These are phyloP conservation scores for Pelmatolapia mariae DNA, from an alignment of 2,113 vertebrate genomes.

Conservation along the genomic window DNA sequence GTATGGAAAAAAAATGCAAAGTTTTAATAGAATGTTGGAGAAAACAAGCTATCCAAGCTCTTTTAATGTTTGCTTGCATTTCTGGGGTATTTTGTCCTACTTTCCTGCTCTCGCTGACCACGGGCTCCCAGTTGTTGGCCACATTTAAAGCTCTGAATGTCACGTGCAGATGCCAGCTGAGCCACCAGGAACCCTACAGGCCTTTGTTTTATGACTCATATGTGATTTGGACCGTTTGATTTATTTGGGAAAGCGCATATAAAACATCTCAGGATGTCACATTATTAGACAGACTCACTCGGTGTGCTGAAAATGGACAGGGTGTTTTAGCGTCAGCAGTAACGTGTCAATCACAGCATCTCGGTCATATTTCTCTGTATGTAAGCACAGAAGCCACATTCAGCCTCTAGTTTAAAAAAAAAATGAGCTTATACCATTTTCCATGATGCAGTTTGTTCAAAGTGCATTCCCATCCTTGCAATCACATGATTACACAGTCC, in stretches of 20 bases:
- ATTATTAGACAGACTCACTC: not conserved
- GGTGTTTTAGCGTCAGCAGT: not conserved
- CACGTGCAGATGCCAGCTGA: conserved; percentile 33
- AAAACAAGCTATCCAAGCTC: not conserved
- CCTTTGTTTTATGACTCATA: conserved; percentile 25
- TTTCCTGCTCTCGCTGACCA: conserved; percentile 14
- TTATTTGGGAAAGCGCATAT: not conserved
- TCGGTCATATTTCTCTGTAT: not conserved
- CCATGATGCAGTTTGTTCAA: not conserved
- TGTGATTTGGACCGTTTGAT: conserved; percentile 29
- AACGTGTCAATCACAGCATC: not conserved
- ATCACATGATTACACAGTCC: conserved; percentile 1
- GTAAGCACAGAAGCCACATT: not conserved
- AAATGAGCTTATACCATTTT: not conserved
- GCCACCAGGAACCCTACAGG: conserved; percentile 32
- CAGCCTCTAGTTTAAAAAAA: not conserved
- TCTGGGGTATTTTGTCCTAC: conserved; percentile 16
- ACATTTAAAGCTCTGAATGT: not conserved
- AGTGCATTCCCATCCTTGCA: not conserved
- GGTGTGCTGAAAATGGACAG: not conserved
- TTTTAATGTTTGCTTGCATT: not conserved
- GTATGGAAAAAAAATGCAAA: not conserved
- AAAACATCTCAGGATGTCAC: not conserved
- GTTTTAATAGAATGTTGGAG: not conserved
- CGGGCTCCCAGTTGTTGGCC: conserved; percentile 2